These are phyloP conservation scores for Tragelaphus scriptus DNA, from an alignment of 2,113 vertebrate species.

Conservation along the genomic window DNA sequence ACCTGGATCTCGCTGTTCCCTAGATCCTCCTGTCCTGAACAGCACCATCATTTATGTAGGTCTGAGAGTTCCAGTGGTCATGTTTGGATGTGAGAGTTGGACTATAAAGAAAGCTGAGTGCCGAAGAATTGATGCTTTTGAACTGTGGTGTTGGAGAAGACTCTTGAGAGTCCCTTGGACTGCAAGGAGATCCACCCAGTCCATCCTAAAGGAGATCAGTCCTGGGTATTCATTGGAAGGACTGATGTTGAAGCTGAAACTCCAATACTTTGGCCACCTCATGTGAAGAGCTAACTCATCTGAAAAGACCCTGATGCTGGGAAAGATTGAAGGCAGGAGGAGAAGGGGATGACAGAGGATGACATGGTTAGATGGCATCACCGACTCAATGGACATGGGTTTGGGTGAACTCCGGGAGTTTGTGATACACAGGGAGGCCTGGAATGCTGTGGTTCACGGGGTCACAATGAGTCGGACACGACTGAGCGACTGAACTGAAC, in stretches of 20 bases:
- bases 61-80: background rate
- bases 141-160: background rate
- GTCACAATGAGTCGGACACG: background rate
- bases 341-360: background rate
- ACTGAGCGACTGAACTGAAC: background rate
- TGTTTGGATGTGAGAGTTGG: background rate
- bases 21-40: background rate
- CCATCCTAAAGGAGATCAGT: background rate
- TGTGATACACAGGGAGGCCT: background rate
- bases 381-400: background rate
- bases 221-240: background rate
- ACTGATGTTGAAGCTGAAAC: background rate
- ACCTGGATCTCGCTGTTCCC: background rate
- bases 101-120: background rate
- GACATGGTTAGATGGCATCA: background rate
- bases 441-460: fast-evolving
- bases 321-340: background rate
- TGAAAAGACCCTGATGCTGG: background rate
- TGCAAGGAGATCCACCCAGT: background rate
- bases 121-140: background rate
- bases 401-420: background rate
- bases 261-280: background rate
- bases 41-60: background rate
- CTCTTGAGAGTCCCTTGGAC: background rate
- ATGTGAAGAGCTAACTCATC: background rate